A percentile compares a stretch with the other conserved stretches of the same genome.
phyloP scores from a whole-genome alignment of 2,113 vertebrate species.

The Catharus minimus region DNA sequence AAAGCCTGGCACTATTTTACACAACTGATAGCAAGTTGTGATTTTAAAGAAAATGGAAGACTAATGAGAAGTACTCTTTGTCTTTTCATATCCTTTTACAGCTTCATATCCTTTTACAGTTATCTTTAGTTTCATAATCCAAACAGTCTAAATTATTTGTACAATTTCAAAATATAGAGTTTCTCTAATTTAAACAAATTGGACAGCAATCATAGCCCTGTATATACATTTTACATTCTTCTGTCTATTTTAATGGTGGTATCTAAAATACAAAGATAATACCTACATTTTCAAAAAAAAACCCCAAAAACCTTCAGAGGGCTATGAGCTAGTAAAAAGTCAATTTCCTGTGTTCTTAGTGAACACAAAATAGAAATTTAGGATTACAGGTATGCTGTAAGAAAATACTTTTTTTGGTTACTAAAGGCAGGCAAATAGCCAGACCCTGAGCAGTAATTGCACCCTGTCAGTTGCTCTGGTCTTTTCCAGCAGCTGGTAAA shows the following conservation, averaged over 20 bases:
- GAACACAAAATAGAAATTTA: constrained; percentile 21
- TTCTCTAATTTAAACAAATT: constrained; percentile 53
- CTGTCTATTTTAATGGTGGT: constrained; percentile 26
- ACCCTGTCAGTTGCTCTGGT: not conserved
- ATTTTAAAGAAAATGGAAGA: constrained; percentile 31
- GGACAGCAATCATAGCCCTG: constrained; percentile 27
- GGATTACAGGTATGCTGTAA: not conserved
- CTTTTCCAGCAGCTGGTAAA: not conserved
- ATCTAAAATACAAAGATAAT: constrained; percentile 20
- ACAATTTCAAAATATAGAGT: constrained; percentile 59
- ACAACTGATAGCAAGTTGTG: not conserved
- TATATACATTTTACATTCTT: constrained; percentile 40
- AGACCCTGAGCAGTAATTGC: not conserved
- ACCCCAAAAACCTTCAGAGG: not conserved
- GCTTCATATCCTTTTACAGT: not conserved
- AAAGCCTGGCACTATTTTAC: not conserved
- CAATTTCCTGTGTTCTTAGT: not conserved
- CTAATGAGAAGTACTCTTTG: not conserved
- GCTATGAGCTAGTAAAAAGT: not conserved
- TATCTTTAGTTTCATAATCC: constrained; percentile 55
- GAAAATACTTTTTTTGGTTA: not conserved
- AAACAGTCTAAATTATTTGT: constrained; percentile 28
- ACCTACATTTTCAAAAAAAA: not conserved
- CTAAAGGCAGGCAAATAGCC: not conserved
- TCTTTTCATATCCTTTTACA: not conserved